Percentiles rank a stretch among this genome's conserved stretches.
These are phyloP conservation scores for Scolopax rusticola DNA, from an alignment of 2,797 vertebrate species.

Conservation along the genomic window DNA sequence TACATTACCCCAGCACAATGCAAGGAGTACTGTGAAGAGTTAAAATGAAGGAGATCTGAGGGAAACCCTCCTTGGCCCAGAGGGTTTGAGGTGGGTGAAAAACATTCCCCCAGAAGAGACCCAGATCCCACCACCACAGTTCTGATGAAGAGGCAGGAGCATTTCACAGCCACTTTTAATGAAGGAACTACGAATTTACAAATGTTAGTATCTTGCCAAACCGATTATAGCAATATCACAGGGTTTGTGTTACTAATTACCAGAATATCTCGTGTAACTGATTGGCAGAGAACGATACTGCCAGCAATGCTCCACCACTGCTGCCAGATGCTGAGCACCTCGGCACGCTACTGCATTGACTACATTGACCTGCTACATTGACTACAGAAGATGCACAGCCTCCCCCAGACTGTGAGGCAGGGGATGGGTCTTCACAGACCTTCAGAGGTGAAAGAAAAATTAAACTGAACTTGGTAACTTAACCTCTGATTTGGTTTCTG, in stretches of 20 bases:
- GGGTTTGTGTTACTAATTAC: neutral
- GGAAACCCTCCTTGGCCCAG: neutral
- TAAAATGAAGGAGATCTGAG: neutral
- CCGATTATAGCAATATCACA: neutral
- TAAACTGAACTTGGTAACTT: slow-evolving; percentile 12
- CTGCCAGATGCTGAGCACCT: neutral
- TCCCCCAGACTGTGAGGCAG: neutral
- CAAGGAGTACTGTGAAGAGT: neutral
- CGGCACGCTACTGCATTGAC: neutral
- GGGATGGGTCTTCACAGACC: neutral
- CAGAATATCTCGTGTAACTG: neutral
- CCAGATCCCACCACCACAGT: neutral
- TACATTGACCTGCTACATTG: neutral
- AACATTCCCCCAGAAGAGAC: neutral
- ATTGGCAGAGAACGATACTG: neutral
- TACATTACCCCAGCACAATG: neutral
- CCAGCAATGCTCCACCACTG: neutral
- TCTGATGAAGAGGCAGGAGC: neutral
- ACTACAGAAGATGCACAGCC: neutral
- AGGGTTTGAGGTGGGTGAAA: neutral
- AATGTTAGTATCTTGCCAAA: neutral
- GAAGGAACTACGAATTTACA: neutral
- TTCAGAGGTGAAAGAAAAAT: slow-evolving; percentile 2
- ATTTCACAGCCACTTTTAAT: neutral
- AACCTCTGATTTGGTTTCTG: slow-evolving; percentile 7